A percentile compares a stretch with the other conserved stretches of the same genome.
Conservation (phyloP, 2,797 vertebrate genomes). For the Melanogrammus aeglefinus region DNA sequence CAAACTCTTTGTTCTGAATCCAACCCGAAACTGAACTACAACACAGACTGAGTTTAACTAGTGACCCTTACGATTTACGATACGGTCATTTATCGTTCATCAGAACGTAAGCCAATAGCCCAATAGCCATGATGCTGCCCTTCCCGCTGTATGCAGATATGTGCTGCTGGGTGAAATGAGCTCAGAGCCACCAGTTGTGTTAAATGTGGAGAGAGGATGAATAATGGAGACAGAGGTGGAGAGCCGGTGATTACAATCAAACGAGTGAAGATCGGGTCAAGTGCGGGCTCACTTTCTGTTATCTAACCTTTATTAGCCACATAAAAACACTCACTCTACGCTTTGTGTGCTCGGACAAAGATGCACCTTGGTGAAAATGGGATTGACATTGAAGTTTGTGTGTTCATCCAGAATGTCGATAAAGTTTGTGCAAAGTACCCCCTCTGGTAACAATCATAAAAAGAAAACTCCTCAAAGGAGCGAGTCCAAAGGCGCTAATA, state of each 20-base stretch:
- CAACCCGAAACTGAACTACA: background rate
- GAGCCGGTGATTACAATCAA: background rate
- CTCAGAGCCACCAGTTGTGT: background rate
- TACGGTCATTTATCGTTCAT: background rate
- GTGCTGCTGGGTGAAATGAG: background rate
- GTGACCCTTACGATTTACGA: background rate
- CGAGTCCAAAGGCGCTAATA: background rate
- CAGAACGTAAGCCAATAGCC: too few species aligned
- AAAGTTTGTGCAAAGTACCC: background rate
- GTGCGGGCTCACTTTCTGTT: background rate
- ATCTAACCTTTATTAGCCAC: background rate
- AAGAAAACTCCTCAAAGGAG: background rate
- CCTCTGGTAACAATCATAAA: background rate
- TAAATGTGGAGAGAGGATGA: background rate
- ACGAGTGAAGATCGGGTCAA: background rate
- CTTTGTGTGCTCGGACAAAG: background rate
- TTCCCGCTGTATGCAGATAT: background rate
- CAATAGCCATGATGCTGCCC: background rate
- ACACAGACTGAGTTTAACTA: background rate
- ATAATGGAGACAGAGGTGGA: background rate
- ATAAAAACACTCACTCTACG: background rate
- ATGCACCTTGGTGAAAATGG: background rate
- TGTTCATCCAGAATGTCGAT: background rate
- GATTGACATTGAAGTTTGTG: background rate
- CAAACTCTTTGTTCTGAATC: background rate